A percentile compares a stretch with the other conserved stretches of the same genome.
These are phyloP conservation scores for Stomorhina lunata DNA, from an alignment of 2,888 invertebrate genomes.

Conservation along the genomic window DNA sequence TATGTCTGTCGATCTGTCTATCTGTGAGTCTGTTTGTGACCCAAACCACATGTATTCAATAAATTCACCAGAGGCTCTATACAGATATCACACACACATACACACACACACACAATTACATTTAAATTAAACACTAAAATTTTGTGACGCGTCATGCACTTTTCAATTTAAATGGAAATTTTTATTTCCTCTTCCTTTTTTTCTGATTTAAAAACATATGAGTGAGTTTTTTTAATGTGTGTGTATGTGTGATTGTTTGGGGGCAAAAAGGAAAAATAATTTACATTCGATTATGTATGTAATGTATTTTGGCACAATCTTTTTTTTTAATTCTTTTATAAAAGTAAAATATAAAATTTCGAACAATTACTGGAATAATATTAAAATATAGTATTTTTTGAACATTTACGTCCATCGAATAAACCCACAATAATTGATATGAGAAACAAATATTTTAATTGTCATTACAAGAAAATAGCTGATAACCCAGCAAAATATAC, in stretches of 20 bases:
- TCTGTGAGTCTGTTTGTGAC: not conserved
- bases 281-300: slow-evolving; percentile 22
- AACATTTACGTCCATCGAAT: slow-evolving; percentile 5
- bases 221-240: not conserved
- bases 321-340: slow-evolving; percentile 21
- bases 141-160: slow-evolving; percentile 67
- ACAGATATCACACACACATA: not conserved
- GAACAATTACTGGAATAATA: not conserved
- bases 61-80: not conserved
- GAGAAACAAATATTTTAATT: slow-evolving; percentile 45
- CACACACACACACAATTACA: not conserved
- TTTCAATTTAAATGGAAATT: slow-evolving; percentile 71
- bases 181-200: slow-evolving; percentile 48
- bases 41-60: slow-evolving; percentile 18
- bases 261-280: not conserved
- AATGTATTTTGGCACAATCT: slow-evolving; percentile 21
- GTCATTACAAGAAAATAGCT: not conserved
- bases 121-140: slow-evolving; percentile 48
- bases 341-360: not conserved
- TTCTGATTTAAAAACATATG: not conserved
- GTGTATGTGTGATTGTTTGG: not conserved
- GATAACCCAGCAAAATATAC: not conserved
- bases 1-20: not conserved
- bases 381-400: slow-evolving; percentile 10
- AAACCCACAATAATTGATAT: slow-evolving; percentile 8